Base-by-base conservation (phyloP, 2,797 vertebrate genomes). In the Cyclopterus lumpus region DNA sequence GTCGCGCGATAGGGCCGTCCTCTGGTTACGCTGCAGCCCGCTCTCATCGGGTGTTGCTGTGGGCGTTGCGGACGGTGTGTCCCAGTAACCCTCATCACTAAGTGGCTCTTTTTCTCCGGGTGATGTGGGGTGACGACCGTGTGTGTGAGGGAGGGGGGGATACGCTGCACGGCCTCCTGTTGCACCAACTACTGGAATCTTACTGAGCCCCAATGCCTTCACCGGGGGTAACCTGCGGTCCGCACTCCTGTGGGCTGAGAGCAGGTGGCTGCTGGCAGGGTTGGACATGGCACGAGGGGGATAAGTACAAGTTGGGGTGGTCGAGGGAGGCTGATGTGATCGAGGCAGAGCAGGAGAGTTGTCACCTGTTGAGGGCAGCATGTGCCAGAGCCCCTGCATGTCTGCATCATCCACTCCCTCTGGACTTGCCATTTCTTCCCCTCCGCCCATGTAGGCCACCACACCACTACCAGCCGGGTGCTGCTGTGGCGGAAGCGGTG, bases 351-450 rank as follows among this genome's bases (percentile, higher is more conserved):
- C 93, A 4, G 94, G 94, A 20, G 95, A 95, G 72, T 94, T 91
- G 32, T 94, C 93, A n/a, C 95, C 96, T 0, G 94, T 93, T 57
- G 96, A 96, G 0, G 97, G 97, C 26, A 99, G 92, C 96, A 98
- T 97, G 90, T 98, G 97, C 97, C 98, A 99, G 77, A 99, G 97
- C 24, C 97, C 97, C 83, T 98, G 97, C 90, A 99, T 96, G 75
- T 93, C 97, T 12, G 97, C 97, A 78, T 99, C 97, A 5, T 98
- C 97, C 75, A 97, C 96, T 84, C 96, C 96, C 15, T 99, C 98
- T 0, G 98, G 97, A 90, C 97, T 99, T 48, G 98, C 98, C 98
- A 99, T 99, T 94, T 99, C 98, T 87, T 99, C 98, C 67, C 98
- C 98, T 58, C 97, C 98, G 38, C 98, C 98, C 93, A 99, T 98